Conservation (phyloP, 2,888 invertebrate species). For the Noctua comes region DNA sequence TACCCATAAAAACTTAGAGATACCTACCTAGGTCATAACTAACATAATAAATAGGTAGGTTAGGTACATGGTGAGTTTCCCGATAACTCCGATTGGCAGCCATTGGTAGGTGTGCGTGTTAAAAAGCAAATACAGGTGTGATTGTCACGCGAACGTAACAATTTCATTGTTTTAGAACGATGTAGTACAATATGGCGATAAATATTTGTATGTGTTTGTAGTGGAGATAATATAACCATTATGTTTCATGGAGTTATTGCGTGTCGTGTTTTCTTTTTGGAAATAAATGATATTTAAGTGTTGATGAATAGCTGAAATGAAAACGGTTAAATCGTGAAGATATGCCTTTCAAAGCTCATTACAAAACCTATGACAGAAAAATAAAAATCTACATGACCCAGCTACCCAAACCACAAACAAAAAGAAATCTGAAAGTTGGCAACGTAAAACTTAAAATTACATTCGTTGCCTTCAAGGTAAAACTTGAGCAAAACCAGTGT, state of each 20-base stretch:
- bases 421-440: neutral
- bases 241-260: slow-evolving; percentile 1
- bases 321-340: no score
- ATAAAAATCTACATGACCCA: neutral
- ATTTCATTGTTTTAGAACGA: slow-evolving; percentile 44
- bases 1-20: neutral
- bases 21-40: neutral
- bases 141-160: slow-evolving; percentile 39
- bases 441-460: neutral
- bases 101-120: slow-evolving; percentile 17
- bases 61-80: neutral
- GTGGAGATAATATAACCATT: slow-evolving; percentile 14
- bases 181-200: slow-evolving; percentile 24
- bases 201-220: slow-evolving; percentile 16
- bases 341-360: neutral
- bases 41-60: neutral
- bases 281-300: neutral
- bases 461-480: slow-evolving; percentile 14
- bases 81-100: slow-evolving; percentile 21
- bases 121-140: slow-evolving; percentile 46
- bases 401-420: neutral
- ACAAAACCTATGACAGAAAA: neutral
- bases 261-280: neutral
- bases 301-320: neutral
- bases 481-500: slow-evolving; percentile 9